These are phyloP conservation scores for Drosophila burlai DNA, from an alignment of 1,140 invertebrate species.

Conservation along the genomic window DNA sequence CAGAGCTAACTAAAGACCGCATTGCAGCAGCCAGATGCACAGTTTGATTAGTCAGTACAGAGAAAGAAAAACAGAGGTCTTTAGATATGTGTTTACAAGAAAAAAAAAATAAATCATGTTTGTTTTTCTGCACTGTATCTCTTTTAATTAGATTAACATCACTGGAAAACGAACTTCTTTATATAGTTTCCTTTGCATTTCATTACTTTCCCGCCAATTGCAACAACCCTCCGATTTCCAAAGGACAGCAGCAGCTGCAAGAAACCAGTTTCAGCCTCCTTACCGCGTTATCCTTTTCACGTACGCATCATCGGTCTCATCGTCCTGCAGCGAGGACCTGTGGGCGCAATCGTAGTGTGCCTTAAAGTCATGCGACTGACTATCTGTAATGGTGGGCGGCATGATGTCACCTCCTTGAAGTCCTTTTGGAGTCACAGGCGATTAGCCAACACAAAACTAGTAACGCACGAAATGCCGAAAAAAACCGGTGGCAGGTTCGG, in stretches of 20 bases:
- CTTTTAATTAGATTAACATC: not conserved
- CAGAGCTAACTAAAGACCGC: slow-evolving; percentile 22
- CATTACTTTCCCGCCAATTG: slow-evolving; percentile 9
- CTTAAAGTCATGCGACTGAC: slow-evolving; percentile 62
- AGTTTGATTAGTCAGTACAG: slow-evolving; percentile 3
- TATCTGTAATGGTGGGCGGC: slow-evolving; percentile 72
- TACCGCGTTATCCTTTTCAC: slow-evolving; percentile 70
- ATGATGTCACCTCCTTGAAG: slow-evolving; percentile 63
- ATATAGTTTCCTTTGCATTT: not conserved
- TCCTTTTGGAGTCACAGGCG: slow-evolving; percentile 38
- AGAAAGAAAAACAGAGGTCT: not conserved
- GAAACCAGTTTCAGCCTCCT: slow-evolving; percentile 58
- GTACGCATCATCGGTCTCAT: slow-evolving; percentile 56
- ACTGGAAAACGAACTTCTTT: not conserved
- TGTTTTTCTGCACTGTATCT: not conserved
- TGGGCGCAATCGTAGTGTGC: slow-evolving; percentile 52
- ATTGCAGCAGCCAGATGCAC: slow-evolving; percentile 19
- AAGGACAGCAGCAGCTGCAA: slow-evolving; percentile 27
- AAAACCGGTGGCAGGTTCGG: not conserved
- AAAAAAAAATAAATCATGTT: not conserved
- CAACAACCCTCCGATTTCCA: slow-evolving; percentile 19
- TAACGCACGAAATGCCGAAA: slow-evolving; percentile 16
- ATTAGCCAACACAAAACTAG: slow-evolving; percentile 2
- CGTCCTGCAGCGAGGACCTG: slow-evolving; percentile 55
- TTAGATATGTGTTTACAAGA: not conserved